Conservation (phyloP, 2,797 vertebrate species). For the Halcyon smyrnensis region DNA sequence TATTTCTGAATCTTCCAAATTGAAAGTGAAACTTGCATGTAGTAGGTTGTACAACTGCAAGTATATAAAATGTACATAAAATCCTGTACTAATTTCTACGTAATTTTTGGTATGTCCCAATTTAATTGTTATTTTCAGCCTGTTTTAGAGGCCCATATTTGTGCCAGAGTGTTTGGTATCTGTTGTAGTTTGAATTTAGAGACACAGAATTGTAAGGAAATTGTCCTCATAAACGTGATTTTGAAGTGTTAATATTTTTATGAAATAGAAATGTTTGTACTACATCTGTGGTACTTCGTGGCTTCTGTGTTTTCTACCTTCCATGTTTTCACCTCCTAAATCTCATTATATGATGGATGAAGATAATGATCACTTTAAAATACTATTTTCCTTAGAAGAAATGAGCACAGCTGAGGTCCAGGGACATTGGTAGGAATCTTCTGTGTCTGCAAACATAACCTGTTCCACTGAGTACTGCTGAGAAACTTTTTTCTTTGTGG, state of each 20-base stretch:
- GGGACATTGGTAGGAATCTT: background rate
- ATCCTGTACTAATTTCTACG: background rate
- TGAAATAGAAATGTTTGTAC: background rate
- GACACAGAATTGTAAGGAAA: background rate
- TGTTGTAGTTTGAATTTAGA: background rate
- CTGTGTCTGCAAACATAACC: background rate
- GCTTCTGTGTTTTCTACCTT: background rate
- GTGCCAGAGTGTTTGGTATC: background rate
- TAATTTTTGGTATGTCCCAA: background rate
- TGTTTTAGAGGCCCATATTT: fast-evolving
- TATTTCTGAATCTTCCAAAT: background rate
- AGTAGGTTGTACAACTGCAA: background rate
- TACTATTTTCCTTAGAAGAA: background rate
- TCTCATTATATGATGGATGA: background rate
- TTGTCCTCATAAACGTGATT: background rate
- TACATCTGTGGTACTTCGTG: background rate
- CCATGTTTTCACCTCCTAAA: background rate
- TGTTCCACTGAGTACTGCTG: slow-evolving; percentile 74
- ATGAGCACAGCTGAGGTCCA: background rate
- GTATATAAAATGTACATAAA: background rate
- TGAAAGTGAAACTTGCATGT: background rate
- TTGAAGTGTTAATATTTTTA: background rate
- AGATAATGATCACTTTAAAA: background rate
- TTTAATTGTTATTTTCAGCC: background rate
- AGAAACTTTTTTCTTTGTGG: slow-evolving; percentile 57